Conservation (phyloP, 1,140 invertebrate genomes). For the Galleria mellonella region DNA sequence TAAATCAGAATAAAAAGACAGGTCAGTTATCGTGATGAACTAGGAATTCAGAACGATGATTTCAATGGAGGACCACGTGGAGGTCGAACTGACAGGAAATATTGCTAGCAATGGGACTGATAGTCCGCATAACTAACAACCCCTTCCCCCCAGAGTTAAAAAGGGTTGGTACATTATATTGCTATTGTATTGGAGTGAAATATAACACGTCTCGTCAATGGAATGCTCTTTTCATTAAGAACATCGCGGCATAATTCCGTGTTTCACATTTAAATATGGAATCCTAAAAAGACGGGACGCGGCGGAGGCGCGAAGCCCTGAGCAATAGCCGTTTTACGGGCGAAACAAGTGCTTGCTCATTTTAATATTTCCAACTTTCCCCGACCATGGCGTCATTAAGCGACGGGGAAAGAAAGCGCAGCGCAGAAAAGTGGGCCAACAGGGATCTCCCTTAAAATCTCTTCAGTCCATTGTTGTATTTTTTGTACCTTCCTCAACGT, state of each 20-base stretch:
- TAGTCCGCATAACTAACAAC: too few species aligned
- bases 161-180: too few species aligned
- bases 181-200: too few species aligned
- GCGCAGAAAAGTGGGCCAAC: conserved; percentile 34
- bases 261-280: conserved; percentile 24
- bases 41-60: too few species aligned
- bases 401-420: conserved; percentile 34
- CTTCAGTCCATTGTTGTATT: conserved; percentile 53
- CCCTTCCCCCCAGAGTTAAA: too few species aligned
- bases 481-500: conserved; percentile 35
- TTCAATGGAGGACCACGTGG: too few species aligned
- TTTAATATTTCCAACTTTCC: conserved; percentile 64
- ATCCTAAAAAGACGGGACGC: conserved; percentile 24
- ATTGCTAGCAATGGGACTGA: too few species aligned
- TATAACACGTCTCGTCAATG: conserved; percentile 1
- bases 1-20: too few species aligned
- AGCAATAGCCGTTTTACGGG: conserved; percentile 48
- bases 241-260: conserved; percentile 4
- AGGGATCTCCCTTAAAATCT: conserved; percentile 46
- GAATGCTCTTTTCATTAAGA: conserved; percentile 15
- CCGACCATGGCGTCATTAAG: conserved; percentile 46
- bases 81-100: too few species aligned
- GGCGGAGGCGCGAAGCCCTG: conserved; percentile 49
- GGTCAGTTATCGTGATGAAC: too few species aligned
- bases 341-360: conserved; percentile 64